phyloP scores from a whole-genome alignment of 2,797 vertebrate species.

The Sciurus vulgaris region DNA sequence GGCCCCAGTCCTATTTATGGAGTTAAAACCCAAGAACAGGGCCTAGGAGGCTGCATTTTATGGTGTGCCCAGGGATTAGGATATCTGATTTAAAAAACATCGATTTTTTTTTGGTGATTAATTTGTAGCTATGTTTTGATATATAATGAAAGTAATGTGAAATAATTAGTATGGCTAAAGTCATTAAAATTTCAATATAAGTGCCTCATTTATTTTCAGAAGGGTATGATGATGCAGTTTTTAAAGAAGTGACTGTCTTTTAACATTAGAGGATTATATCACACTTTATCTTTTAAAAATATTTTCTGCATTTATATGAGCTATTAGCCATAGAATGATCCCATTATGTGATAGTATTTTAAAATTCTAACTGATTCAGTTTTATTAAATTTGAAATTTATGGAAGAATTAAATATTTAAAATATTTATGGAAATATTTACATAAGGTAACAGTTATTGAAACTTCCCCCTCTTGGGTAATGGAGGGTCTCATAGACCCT shows the following conservation, averaged over 20 bases:
- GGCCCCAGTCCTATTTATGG: background rate
- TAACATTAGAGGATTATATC: background rate
- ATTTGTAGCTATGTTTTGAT: background rate
- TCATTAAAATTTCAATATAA: slow-evolving; percentile 11
- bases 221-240: background rate
- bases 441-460: background rate
- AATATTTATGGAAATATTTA: slow-evolving; percentile 21
- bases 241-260: background rate
- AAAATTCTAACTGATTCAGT: background rate
- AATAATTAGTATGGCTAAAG: background rate
- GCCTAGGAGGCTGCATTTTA: background rate
- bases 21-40: background rate
- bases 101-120: background rate
- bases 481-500: slow-evolving; percentile 1
- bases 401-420: slow-evolving; percentile 35
- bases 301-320: background rate
- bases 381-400: background rate
- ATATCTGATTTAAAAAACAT: background rate
- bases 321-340: background rate
- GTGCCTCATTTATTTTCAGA: slow-evolving; percentile 31
- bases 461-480: background rate
- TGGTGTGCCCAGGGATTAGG: background rate
- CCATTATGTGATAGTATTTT: background rate
- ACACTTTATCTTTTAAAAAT: slow-evolving; percentile 11
- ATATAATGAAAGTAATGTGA: background rate